Evolutionary conservation across 2,888 invertebrate species (phyloP).

Genomic region (Alsophila aescularia): DNA sequence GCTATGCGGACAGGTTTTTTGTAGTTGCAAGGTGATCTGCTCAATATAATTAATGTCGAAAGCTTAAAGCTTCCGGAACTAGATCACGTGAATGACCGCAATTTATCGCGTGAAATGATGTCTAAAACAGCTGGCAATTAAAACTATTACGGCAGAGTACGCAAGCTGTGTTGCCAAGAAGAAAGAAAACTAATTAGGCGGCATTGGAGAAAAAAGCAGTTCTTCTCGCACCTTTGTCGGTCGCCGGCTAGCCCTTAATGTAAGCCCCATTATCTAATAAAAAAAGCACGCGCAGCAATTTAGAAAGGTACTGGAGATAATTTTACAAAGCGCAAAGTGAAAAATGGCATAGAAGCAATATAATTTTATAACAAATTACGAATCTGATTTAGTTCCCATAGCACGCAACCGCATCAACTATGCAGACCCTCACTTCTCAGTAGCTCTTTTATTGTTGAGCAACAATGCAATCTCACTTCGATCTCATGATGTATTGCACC

Average conservation of each 20-base stretch:
- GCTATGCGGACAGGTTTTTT: conserved; percentile 59
- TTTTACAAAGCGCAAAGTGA: conserved; percentile 23
- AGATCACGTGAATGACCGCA: conserved; percentile 30
- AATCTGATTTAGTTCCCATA: conserved; percentile 76
- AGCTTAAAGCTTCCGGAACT: conserved; percentile 53
- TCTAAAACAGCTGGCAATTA: conserved; percentile 7
- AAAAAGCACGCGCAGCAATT: conserved; percentile 19
- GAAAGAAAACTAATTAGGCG: not conserved
- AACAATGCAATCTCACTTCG: conserved; percentile 76
- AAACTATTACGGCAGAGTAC: not conserved
- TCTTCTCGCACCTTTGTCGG: conserved; percentile 25
- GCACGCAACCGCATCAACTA: conserved; percentile 73
- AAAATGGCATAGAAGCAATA: conserved; percentile 30
- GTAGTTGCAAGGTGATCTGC: conserved; percentile 62
- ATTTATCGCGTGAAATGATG: conserved; percentile 24
- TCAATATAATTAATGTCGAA: conserved; percentile 40
- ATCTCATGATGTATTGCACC: conserved; percentile 75
- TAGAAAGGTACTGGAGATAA: conserved; percentile 16
- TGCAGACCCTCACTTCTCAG: conserved; percentile 64
- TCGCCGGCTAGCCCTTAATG: no score
- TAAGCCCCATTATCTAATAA: conserved; percentile 23
- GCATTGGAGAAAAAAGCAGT: not conserved
- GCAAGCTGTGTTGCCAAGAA: not conserved
- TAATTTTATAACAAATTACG: conserved; percentile 66
- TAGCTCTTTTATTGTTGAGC: conserved; percentile 68